Conservation (phyloP, 1,140 invertebrate species). For the Drosophila trapezifrons region DNA sequence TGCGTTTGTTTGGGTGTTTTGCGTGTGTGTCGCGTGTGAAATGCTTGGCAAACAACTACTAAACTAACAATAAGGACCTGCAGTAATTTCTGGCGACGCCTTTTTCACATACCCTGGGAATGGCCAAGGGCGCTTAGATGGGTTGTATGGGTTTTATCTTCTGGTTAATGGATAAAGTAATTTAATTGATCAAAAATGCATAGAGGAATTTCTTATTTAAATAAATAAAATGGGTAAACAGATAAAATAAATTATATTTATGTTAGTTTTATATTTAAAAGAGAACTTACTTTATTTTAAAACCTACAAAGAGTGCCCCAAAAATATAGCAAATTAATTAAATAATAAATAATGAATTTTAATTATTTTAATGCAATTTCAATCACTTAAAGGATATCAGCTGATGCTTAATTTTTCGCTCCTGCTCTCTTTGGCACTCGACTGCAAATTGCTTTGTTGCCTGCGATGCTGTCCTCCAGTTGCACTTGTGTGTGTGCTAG, state of each 20-base stretch:
- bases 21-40: slow-evolving; percentile 65
- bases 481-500: slow-evolving; percentile 20
- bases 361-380: too few species aligned
- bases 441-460: slow-evolving; percentile 55
- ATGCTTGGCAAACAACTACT: slow-evolving; percentile 77
- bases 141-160: not conserved
- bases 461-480: slow-evolving; percentile 41
- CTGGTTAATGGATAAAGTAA: not conserved
- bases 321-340: not conserved
- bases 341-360: not conserved
- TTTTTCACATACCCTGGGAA: slow-evolving; percentile 39
- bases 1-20: slow-evolving; percentile 41
- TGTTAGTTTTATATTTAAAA: not conserved
- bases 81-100: slow-evolving; percentile 69
- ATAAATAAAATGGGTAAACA: too few species aligned
- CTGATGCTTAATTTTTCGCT: not conserved
- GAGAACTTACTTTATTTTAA: too few species aligned
- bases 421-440: slow-evolving; percentile 6
- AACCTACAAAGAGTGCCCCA: too few species aligned
- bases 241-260: not conserved
- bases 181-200: not conserved
- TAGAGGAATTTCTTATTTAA: too few species aligned
- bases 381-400: slow-evolving; percentile 8
- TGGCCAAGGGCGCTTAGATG: not conserved
- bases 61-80: slow-evolving; percentile 79